These are phyloP conservation scores for Falco rusticolus DNA, from an alignment of 2,797 vertebrate species.

Conservation along the genomic window DNA sequence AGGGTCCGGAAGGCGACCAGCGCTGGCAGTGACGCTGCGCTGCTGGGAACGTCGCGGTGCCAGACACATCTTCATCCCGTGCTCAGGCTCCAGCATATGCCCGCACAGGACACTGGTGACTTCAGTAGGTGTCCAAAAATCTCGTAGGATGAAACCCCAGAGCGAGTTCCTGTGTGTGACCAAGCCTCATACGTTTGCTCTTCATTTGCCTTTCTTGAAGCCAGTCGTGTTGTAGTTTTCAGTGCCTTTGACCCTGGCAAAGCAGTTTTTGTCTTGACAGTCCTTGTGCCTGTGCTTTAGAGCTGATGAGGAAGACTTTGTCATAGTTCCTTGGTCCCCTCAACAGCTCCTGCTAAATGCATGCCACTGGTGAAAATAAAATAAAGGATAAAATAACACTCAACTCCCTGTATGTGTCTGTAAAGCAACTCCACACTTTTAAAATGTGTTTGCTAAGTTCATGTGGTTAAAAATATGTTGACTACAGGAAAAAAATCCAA, in stretches of 20 bases:
- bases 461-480: conserved; percentile 64
- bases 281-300: not conserved
- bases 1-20: no score
- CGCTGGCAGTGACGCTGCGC: accelerated
- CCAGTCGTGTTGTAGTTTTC: not conserved
- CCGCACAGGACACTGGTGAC: not conserved
- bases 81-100: not conserved
- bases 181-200: not conserved
- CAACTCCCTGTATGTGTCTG: conserved; percentile 21
- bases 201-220: not conserved
- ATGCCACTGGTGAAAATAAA: not conserved
- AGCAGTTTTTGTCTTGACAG: not conserved
- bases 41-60: accelerated
- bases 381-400: conserved; percentile 33
- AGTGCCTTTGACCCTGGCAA: not conserved
- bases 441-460: conserved; percentile 43
- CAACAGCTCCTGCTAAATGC: conserved; percentile 3
- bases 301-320: not conserved
- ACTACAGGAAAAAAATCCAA: conserved; percentile 56
- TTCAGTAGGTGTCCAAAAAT: not conserved
- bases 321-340: not conserved
- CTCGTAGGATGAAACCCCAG: not conserved
- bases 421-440: conserved; percentile 33
- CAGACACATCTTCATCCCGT: no score
- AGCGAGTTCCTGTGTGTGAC: accelerated